A percentile compares a stretch with the other conserved stretches of the same genome.
Conservation (phyloP, 1,140 invertebrate species). For the Microplitis demolitor region DNA sequence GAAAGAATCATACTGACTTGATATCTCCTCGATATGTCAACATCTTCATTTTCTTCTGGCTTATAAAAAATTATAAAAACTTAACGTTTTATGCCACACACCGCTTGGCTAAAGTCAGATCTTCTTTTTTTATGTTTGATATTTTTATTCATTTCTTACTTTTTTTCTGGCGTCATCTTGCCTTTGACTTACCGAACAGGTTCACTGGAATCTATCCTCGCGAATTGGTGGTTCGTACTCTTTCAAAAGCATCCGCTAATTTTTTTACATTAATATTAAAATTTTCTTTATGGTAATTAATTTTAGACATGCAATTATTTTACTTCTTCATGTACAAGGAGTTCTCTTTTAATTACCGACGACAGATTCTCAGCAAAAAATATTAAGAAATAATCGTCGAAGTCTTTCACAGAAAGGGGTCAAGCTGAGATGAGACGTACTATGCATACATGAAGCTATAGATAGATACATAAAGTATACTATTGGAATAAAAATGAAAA, state of each 20-base stretch:
- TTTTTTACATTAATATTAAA: slow-evolving; percentile 9
- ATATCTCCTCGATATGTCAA: slow-evolving; percentile 30
- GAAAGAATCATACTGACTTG: slow-evolving; percentile 3
- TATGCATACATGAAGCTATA: not conserved
- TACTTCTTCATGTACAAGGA: slow-evolving; percentile 1
- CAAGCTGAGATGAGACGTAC: not conserved
- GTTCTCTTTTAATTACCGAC: not conserved
- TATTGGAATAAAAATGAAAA: not conserved
- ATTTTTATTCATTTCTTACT: not conserved
- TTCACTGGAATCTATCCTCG: not conserved
- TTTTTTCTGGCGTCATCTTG: not conserved
- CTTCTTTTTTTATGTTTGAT: slow-evolving; percentile 9
- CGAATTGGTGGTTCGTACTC: not conserved
- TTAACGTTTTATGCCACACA: slow-evolving; percentile 26
- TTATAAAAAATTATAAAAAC: slow-evolving; percentile 18
- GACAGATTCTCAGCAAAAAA: not conserved
- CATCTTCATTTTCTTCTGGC: slow-evolving; percentile 27
- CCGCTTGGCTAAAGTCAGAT: slow-evolving; percentile 5
- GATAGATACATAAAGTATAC: not conserved
- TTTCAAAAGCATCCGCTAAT: slow-evolving; percentile 1
- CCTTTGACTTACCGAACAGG: slow-evolving; percentile 15
- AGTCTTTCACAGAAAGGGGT: not conserved
- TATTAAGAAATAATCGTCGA: not conserved
- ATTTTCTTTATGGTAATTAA: not conserved
- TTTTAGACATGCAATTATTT: not conserved